Conservation (phyloP, 2,113 vertebrate species). For the Cyanoliseus patagonus region DNA sequence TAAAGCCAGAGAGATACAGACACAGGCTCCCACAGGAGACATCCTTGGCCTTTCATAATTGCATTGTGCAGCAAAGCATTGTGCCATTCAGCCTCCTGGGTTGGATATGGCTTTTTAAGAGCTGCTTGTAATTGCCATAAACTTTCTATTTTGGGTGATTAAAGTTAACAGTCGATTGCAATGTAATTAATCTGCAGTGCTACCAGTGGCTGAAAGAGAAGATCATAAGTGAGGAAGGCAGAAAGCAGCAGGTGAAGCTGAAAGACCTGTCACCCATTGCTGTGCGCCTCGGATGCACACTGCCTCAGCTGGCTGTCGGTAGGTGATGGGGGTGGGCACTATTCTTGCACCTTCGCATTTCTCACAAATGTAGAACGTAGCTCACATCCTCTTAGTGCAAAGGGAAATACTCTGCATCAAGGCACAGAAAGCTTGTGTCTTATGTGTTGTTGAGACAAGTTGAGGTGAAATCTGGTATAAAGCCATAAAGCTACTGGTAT, state of each 20-base stretch:
- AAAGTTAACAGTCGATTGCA: not conserved
- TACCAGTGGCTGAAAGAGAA: conserved; percentile 99
- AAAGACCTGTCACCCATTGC: conserved; percentile 93
- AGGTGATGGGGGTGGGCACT: not conserved
- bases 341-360: no score
- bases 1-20: not conserved
- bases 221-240: conserved; percentile 93
- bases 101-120: not conserved
- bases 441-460: fast-evolving
- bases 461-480: not conserved
- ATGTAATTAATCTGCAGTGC: conserved; percentile 75
- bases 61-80: not conserved
- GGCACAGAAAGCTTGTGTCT: not conserved
- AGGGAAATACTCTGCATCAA: no score
- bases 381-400: fast-evolving
- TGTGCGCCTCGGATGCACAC: conserved; percentile 91
- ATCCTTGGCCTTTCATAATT: fast-evolving
- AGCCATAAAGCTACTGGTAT: not conserved
- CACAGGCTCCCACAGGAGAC: not conserved
- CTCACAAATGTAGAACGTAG: not conserved
- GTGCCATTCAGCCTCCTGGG: not conserved
- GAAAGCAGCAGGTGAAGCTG: conserved; percentile 93
- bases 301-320: conserved; percentile 97
- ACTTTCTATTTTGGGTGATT: fast-evolving
- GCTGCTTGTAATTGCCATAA: not conserved